These are phyloP conservation scores for Aramus guarauna DNA, from an alignment of 2,113 vertebrate species.

Conservation along the genomic window DNA sequence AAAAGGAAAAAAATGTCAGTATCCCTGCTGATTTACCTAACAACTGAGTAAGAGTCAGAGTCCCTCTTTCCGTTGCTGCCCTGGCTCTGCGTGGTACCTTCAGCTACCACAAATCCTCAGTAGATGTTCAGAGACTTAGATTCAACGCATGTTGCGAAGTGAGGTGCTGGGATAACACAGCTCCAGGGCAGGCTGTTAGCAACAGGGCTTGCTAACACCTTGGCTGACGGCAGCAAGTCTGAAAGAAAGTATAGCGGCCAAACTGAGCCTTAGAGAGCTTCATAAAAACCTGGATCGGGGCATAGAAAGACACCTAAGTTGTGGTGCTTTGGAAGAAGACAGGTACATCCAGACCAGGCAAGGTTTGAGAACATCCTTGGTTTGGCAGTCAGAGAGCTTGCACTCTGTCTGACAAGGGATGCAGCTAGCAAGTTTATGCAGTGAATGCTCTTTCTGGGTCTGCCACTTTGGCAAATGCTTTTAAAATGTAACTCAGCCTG, in stretches of 20 bases:
- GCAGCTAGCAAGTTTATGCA: background rate
- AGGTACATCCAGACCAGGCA: background rate
- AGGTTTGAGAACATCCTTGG: background rate
- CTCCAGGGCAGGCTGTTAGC: background rate
- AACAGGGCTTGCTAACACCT: background rate
- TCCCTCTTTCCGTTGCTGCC: background rate
- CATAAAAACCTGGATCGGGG: background rate
- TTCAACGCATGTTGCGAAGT: fast-evolving
- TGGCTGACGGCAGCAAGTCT: background rate
- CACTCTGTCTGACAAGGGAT: background rate
- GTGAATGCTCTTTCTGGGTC: background rate
- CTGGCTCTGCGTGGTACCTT: background rate
- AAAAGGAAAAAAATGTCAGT: background rate
- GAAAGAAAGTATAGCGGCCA: background rate
- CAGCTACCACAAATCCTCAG: background rate
- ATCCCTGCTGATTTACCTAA: background rate
- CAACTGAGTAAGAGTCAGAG: background rate
- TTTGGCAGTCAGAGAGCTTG: background rate
- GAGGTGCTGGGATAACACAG: background rate
- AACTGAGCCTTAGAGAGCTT: background rate
- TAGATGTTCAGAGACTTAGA: background rate
- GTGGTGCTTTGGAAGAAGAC: background rate
- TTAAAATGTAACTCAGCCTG: background rate
- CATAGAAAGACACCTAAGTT: background rate
- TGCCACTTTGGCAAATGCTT: background rate